Base-by-base conservation (phyloP, 1,140 invertebrate genomes). In the Drosophila pallidifrons region DNA sequence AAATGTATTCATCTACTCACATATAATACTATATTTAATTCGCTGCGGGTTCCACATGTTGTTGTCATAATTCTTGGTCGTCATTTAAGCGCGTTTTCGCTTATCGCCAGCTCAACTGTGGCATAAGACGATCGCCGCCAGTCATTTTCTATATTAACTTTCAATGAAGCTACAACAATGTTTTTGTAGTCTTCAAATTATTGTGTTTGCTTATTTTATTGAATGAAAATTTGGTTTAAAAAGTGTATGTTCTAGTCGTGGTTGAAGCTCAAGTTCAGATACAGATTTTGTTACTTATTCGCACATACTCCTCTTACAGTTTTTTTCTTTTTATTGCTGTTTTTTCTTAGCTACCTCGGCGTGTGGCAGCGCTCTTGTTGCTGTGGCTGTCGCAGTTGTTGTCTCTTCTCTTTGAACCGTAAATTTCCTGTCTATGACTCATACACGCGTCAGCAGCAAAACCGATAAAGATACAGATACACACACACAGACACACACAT, bases 381-480 rank as follows among this genome's bases (percentile, higher is more conserved):
- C 16, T 47, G 54, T 46, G 41, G 61, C n/a, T 49, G 52, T 45
- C 13, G 32, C 57, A 47, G 58, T 58, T 75, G 55, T 60, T 66
- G 38, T 73, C 73, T 68, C 59, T 64, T 79, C 66, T 73, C 67
- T 87, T 66, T 65, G 43, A 38, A 52, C 58, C 64, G 58, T 76
- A 75, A 80, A 81, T 83, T 88, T 87, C 80, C 83, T 87, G 83
- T 65, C 63, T 45, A 64, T 88, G 83, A 88, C 35, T 88, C 83
- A 88, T 80, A 30, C 54, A 75, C 65, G 58, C 60, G 61, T 60
- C 64, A 63, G 30, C 58, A 64, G 59, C 45, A 72, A 67, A 69
- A 86, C 54, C 65, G 83, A 87, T 88, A 88, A 82, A 82, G 63
- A 88, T 72, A 75, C 63, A 64, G 57, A 70, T 70, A 74, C 51